phyloP scores from a whole-genome alignment of 1,140 invertebrate species.

The Rhagoletis pomonella region DNA sequence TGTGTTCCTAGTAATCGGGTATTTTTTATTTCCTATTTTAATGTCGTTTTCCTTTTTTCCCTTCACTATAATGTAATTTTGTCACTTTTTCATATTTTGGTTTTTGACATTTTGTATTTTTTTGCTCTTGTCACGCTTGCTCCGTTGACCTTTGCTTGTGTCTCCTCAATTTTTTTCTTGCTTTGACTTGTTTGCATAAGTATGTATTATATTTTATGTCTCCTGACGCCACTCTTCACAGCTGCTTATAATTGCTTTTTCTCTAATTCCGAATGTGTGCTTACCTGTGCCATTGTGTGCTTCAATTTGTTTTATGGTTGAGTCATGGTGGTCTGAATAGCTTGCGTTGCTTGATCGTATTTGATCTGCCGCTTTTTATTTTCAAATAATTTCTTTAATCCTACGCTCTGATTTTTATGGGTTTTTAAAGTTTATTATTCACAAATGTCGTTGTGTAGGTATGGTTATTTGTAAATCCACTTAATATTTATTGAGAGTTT shows the following conservation, averaged over 20 bases:
- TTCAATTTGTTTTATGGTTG: slow-evolving; percentile 32
- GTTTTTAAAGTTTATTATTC: not conserved
- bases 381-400: not conserved
- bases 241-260: not conserved
- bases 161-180: not conserved
- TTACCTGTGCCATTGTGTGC: not conserved
- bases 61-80: not conserved
- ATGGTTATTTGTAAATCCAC: not conserved
- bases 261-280: slow-evolving; percentile 3
- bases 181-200: not conserved
- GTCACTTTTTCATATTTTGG: not conserved
- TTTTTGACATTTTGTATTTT: not conserved
- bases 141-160: slow-evolving; percentile 3
- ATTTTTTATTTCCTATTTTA: not conserved
- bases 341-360: not conserved
- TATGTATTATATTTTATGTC: not conserved
- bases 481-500: too few relatives aligned
- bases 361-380: not conserved
- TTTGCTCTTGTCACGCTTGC: not conserved
- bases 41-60: not conserved
- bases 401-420: not conserved
- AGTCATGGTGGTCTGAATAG: slow-evolving; percentile 1
- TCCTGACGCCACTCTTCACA: slow-evolving; percentile 9
- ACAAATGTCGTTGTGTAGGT: not conserved
- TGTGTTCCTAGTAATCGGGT: not conserved